A percentile compares a stretch with the other conserved stretches of the same genome.
Evolutionary conservation across 2,888 invertebrate species (phyloP).

Genomic region (Artemia sp.): DNA sequence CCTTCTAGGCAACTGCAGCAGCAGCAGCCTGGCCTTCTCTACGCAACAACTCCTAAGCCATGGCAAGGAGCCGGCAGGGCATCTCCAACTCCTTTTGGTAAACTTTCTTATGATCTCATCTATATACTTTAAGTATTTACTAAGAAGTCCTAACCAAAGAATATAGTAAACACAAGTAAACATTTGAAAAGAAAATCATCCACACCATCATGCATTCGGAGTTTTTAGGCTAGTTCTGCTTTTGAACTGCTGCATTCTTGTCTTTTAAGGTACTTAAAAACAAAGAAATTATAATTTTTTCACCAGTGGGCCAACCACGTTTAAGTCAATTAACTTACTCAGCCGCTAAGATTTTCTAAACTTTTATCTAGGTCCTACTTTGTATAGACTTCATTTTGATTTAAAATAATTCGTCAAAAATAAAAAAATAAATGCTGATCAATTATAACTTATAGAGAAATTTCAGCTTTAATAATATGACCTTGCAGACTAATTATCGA

Average conservation of each 20-base stretch:
- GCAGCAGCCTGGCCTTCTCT: not conserved
- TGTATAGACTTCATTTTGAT: too few relatives aligned
- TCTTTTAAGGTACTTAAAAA: too few relatives aligned
- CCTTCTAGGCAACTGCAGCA: not conserved
- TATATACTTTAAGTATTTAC: not conserved
- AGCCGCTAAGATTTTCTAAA: too few relatives aligned
- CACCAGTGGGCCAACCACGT: too few relatives aligned
- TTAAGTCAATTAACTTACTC: too few relatives aligned
- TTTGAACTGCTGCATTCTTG: not conserved
- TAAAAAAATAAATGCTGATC: too few relatives aligned
- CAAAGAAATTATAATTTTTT: too few relatives aligned
- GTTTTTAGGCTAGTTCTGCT: not conserved
- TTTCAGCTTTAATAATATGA: too few relatives aligned
- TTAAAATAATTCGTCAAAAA: too few relatives aligned
- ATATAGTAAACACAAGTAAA: not conserved
- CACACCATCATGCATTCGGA: not conserved
- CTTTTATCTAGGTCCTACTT: too few relatives aligned
- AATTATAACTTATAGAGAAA: too few relatives aligned
- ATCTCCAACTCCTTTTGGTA: constrained; percentile 13
- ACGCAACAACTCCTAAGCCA: not conserved
- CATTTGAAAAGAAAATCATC: not conserved
- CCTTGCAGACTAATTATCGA: too few relatives aligned
- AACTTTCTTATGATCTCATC: not conserved
- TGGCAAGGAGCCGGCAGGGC: constrained; percentile 9
- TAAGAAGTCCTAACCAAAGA: not conserved